Base-by-base conservation (phyloP, 2,797 vertebrate genomes). In the Dipus sagitta region DNA sequence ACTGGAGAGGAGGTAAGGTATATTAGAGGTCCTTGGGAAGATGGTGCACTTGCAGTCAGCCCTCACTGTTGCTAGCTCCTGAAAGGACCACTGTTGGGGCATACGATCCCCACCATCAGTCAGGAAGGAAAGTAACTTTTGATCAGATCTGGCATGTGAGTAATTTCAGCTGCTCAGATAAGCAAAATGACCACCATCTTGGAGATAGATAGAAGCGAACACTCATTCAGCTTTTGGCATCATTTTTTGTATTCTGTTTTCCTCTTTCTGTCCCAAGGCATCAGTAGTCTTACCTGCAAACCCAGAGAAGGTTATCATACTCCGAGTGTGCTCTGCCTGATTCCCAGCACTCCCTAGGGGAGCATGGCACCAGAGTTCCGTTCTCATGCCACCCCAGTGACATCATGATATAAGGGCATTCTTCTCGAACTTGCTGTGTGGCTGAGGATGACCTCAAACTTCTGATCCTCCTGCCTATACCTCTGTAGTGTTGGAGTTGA, bases 141-240 rank as follows among this genome's bases (percentile, higher is more conserved):
- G 54, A n/a, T 42, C 71, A 24, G 11, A 10, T 12, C 34, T 60
- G 64, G 47, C 20, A 4, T 0, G 2, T 64, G 64, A 0, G 2
- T 81, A 3, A 68, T 72, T 83, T 80, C 47, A 30, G 0, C 1
- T 64, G 58, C 30, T 4, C 47, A 3, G 34, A 23, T 42, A 5
- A 7, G 18, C 62, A 82, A 20, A 42, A 3, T 1, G n/a, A 26
- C 47, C 3, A 2, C 8, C 14, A 0, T 38, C 17, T 1, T 38
- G 1, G 68, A 18, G 13, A 0, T 3, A 2, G 23, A 65, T n/a
- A 6, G 0, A 54, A 9, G 65, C 28, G 84, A 23, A 18, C 8
- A 18, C n/a, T 28, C 14, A 6, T 4, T 54, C 15, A 62, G 21
- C 5, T 32, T n/a, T 1, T 26, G 34, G 34, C 70, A 8, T 1